These are phyloP conservation scores for Megaustenia siamemsis DNA, from an alignment of 2,888 invertebrate species.

Conservation along the genomic window DNA sequence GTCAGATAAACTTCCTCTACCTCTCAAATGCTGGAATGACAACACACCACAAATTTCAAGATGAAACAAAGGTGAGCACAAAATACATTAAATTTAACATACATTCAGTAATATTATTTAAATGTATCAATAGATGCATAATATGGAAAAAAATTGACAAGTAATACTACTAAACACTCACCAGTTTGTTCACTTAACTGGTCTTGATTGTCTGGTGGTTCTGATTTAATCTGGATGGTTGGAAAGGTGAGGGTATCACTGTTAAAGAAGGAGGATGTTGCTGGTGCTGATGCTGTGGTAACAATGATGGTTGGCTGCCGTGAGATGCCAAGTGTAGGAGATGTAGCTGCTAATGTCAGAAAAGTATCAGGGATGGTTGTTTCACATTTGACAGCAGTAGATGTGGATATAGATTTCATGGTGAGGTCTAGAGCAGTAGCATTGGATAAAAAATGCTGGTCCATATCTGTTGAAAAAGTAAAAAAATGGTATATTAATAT, in stretches of 20 bases:
- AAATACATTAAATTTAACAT: too few relatives aligned
- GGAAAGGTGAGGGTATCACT: conserved; percentile 73
- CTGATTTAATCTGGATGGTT: conserved; percentile 88
- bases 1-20: too few relatives aligned
- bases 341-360: conserved; percentile 23
- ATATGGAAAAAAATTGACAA: too few relatives aligned
- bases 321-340: conserved; percentile 58
- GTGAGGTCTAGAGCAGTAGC: conserved; percentile 85
- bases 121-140: too few relatives aligned
- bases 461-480: conserved; percentile 83
- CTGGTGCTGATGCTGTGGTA: conserved; percentile 65
- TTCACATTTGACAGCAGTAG: conserved; percentile 61
- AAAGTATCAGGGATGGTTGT: conserved; percentile 61
- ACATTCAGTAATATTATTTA: too few relatives aligned
- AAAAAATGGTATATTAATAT: too few relatives aligned
- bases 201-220: conserved; percentile 79
- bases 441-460: conserved; percentile 89
- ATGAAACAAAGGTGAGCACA: too few relatives aligned
- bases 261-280: conserved; percentile 52
- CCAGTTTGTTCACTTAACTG: conserved; percentile 56
- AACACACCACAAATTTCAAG: too few relatives aligned
- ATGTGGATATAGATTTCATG: conserved; percentile 78
- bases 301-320: conserved; percentile 81
- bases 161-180: conserved; percentile 40
- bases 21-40: too few relatives aligned